Conservation (phyloP, 2,797 vertebrate genomes). For the Enteromius afrohamiltoni region DNA sequence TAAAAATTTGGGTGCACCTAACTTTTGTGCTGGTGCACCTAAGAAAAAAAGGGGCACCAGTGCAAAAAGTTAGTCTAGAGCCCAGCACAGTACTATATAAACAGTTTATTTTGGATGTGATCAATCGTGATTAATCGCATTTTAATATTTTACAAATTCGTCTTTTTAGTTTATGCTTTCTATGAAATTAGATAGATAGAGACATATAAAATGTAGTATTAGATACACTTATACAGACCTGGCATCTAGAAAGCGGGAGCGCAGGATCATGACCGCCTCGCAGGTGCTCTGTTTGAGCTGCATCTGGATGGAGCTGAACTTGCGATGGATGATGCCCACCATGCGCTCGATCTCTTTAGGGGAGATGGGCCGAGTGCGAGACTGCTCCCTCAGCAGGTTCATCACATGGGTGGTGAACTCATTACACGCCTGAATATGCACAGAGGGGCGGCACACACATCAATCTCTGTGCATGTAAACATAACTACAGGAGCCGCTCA, state of each 20-base stretch:
- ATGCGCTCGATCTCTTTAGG: constrained; percentile 98
- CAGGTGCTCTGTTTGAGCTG: constrained; percentile 98
- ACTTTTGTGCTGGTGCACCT: no score
- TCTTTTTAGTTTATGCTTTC: not conserved
- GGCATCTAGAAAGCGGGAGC: constrained; percentile 88
- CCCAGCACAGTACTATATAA: no score
- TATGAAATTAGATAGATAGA: not conserved
- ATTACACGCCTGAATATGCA: constrained; percentile 87
- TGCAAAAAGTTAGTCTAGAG: no score
- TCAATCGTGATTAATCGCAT: no score
- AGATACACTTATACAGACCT: constrained; percentile 72
- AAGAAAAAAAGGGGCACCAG: no score
- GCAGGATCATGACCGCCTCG: constrained; percentile 97
- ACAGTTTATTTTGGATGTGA: no score
- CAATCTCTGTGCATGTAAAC: constrained; percentile 17
- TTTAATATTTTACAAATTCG: not conserved
- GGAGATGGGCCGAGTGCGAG: constrained; percentile 93
- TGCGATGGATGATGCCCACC: constrained; percentile 98
- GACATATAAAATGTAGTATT: not conserved
- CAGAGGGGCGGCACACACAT: constrained; percentile 6
- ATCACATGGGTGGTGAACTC: constrained; percentile 92
- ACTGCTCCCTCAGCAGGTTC: constrained; percentile 91
- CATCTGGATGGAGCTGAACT: constrained; percentile 99
- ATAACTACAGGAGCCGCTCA: constrained; percentile 12
- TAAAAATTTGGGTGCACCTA: no score